These are phyloP conservation scores for Lottia scabra DNA, from an alignment of 2,888 invertebrate species.

Conservation along the genomic window DNA sequence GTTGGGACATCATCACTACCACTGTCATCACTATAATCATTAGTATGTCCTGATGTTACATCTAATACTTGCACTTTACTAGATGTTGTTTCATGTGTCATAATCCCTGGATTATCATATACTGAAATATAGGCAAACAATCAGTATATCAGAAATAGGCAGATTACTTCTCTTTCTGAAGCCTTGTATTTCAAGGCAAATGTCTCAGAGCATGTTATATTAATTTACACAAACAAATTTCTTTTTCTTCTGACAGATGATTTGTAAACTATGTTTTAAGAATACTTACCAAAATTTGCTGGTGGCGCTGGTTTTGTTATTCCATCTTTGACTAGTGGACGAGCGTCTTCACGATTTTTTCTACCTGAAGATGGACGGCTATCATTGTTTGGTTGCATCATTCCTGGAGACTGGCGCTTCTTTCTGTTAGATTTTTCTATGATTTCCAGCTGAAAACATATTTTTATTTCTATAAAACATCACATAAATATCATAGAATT, in stretches of 20 bases:
- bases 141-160: too few relatives aligned
- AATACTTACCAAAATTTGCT: constrained; percentile 45
- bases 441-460: constrained; percentile 38
- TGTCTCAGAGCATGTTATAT: too few relatives aligned
- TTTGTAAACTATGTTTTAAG: background rate
- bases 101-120: constrained; percentile 31
- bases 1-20: constrained; percentile 55
- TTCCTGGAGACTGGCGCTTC: constrained; percentile 45
- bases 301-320: constrained; percentile 47
- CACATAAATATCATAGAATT: too few relatives aligned
- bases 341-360: constrained; percentile 47
- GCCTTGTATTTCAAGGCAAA: too few relatives aligned
- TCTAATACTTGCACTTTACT: constrained; percentile 25
- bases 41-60: constrained; percentile 31
- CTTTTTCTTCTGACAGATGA: too few relatives aligned
- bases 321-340: constrained; percentile 48
- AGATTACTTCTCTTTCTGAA: too few relatives aligned
- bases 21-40: constrained; percentile 40
- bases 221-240: too few relatives aligned
- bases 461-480: background rate
- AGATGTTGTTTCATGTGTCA: constrained; percentile 12
- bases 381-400: constrained; percentile 57
- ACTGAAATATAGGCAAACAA: constrained; percentile 12
- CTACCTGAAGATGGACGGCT: constrained; percentile 53
- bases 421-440: constrained; percentile 50